Conservation (phyloP, 2,797 vertebrate species). For the Chelonia mydas region DNA sequence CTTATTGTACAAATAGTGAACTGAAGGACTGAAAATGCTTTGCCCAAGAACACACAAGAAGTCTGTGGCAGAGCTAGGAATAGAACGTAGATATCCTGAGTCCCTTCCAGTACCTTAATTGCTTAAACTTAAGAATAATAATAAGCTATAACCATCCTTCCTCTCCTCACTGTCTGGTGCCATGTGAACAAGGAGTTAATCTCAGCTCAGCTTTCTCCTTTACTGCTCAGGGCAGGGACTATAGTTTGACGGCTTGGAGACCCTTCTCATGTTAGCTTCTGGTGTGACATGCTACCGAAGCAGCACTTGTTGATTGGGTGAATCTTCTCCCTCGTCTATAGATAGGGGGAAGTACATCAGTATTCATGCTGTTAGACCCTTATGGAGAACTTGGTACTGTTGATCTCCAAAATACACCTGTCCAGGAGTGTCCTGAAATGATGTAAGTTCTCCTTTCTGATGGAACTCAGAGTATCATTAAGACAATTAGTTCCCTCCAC, state of each 20-base stretch:
- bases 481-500: neutral
- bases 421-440: neutral
- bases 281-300: rapidly evolving
- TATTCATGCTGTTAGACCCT: neutral
- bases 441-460: neutral
- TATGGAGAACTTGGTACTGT: neutral
- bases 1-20: constrained; percentile 19
- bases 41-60: neutral
- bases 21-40: constrained; percentile 10
- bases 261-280: neutral
- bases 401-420: neutral
- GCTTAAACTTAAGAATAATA: constrained; percentile 17
- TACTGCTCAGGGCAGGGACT: neutral
- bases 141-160: neutral
- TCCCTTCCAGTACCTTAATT: constrained; percentile 6
- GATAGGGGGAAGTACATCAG: neutral
- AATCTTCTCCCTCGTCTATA: neutral
- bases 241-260: neutral
- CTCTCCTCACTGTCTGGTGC: neutral
- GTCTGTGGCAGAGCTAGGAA: neutral
- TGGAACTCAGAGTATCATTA: neutral
- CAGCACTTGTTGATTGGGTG: neutral
- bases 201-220: constrained; percentile 1
- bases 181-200: neutral
- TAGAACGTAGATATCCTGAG: constrained; percentile 16